Evolutionary conservation across 2,888 invertebrate genomes (phyloP).

Genomic region (Amiota communis): DNA sequence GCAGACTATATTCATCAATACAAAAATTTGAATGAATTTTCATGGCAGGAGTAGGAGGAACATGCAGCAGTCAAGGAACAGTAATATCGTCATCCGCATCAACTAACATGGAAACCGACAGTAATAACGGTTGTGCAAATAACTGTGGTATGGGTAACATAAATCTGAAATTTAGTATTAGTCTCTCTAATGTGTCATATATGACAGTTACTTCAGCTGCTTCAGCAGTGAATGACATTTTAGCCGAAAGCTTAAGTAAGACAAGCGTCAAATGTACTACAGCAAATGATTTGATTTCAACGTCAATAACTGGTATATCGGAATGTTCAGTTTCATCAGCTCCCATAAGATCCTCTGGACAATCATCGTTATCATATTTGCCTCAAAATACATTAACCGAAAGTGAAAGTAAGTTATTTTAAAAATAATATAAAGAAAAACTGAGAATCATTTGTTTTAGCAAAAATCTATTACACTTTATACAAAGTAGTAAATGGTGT

Average conservation of each 20-base stretch:
- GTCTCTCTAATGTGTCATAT: conserved; percentile 33
- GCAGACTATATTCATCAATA: neutral
- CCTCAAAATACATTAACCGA: conserved; percentile 44
- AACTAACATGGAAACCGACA: conserved; percentile 46
- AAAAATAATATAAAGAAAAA: neutral
- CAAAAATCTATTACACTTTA: too few relatives aligned
- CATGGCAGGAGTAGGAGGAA: conserved; percentile 38
- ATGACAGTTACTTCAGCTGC: conserved; percentile 2
- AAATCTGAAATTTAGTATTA: conserved; percentile 35
- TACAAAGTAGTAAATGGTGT: too few relatives aligned
- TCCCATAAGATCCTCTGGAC: conserved; percentile 32
- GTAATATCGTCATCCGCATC: conserved; percentile 37
- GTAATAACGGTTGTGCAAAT: conserved; percentile 45
- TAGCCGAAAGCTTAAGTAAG: conserved; percentile 49
- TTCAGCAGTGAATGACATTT: conserved; percentile 37
- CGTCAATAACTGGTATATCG: neutral
- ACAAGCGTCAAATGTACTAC: conserved; percentile 42
- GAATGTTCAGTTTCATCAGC: conserved; percentile 30
- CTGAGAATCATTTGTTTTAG: neutral
- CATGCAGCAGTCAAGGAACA: conserved; percentile 34
- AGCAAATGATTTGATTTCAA: conserved; percentile 13
- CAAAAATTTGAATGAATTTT: neutral
- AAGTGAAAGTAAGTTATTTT: conserved; percentile 45
- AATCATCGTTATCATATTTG: conserved; percentile 46
- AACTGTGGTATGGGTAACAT: conserved; percentile 29